Evolutionary conservation across 2,113 vertebrate species (phyloP).

Genomic region (Atlantisia rogersi): DNA sequence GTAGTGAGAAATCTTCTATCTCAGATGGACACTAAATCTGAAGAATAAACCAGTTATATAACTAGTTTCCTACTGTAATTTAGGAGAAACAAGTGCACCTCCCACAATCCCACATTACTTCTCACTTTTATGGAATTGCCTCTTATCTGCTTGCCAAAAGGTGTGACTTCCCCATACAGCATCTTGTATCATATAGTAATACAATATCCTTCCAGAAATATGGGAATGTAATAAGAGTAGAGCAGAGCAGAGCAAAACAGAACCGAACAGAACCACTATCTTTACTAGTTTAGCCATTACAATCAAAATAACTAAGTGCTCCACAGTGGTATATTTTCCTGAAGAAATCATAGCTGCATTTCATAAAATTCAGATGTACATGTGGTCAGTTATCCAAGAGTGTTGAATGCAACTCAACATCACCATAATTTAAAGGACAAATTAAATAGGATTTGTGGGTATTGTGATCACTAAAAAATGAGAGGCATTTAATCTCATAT

Average conservation of each 20-base stretch:
- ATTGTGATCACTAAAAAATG: not conserved
- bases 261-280: not conserved
- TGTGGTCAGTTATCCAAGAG: not conserved
- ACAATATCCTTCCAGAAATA: not conserved
- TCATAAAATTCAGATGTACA: not conserved
- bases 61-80: not conserved
- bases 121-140: not conserved
- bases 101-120: not conserved
- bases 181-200: not conserved
- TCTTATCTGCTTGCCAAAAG: not conserved
- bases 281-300: not conserved
- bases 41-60: constrained; percentile 33
- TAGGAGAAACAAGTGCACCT: not conserved
- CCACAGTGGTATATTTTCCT: not conserved
- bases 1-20: constrained; percentile 27
- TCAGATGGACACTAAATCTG: constrained; percentile 6
- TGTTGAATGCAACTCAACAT: not conserved
- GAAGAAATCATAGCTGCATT: not conserved
- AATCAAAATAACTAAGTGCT: not conserved
- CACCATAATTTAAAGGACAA: not conserved
- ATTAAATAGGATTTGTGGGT: not conserved
- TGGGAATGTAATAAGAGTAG: not conserved
- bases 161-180: not conserved
- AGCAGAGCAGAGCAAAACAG: not conserved
- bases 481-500: not conserved